Base-by-base conservation (phyloP, 2,888 invertebrate genomes). In the Cecidostiba fungosa region DNA sequence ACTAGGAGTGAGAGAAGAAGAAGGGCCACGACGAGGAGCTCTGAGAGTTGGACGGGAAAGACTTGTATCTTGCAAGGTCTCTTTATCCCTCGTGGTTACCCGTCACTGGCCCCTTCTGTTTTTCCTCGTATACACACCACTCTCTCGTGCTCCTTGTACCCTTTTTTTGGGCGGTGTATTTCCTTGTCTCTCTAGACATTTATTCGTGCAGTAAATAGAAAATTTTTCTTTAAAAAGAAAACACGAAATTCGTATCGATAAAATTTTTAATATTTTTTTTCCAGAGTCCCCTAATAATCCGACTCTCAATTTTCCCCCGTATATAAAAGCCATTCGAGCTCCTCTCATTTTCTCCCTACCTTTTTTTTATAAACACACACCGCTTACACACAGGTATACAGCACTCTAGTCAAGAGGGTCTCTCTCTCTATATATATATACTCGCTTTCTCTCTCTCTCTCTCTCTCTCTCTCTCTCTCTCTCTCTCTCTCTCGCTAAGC, bases 1-100 rank as follows among this genome's bases (percentile, higher is more conserved):
- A 90, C 89, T 90, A 89, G 89, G 89, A 89, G 88, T 77, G 86
- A 14, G 74, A 6, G 66, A 8, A 50, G 29, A 19, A 86, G 76
- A 87, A 86, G 86, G 78, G 19, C 50, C 50, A 50, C 50, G 50
- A 32, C 29, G 36, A 39, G 36, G 39, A 32, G 36, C 19, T 36
- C 36, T 10, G 36, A 39, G 70, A 36, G 82, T 86, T 87, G 86
- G 81, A 85, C 74, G 23, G 23, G 14, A 26, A 26, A 23, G 59
- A 36, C 62, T 78, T 77, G 81, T 82, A 88, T 81, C n/a, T 50
- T 50, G 43, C 32, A 12, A 39, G 66, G 50, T n/a, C 70, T 54
- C 82, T 80, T 85, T 77, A 82, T 82, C 79, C 86, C 87, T 87
- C 87, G 87, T 85, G 89, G 88, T 89, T 89, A 88, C 83, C 82